These are phyloP conservation scores for Aplysina aerophoba DNA, from an alignment of 37 sponge, comb jelly and placozoan genomes.

Conservation along the genomic window DNA sequence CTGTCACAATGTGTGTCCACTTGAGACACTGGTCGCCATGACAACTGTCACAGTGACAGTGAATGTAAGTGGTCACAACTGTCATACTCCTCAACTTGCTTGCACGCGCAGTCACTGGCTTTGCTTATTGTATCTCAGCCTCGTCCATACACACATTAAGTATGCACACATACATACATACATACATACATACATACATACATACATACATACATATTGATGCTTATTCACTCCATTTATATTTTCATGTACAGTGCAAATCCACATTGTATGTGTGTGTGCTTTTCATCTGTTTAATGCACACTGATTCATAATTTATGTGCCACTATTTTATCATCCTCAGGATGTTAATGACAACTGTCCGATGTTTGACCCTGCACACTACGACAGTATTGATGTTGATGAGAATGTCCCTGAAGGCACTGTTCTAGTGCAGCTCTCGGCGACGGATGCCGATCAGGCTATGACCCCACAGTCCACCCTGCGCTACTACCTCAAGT, in stretches of 20 bases:
- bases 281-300: no score
- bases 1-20: slow-evolving; percentile 15
- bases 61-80: background rate
- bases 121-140: background rate
- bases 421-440: background rate
- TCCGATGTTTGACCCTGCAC: slow-evolving; percentile 9
- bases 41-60: background rate
- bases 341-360: slow-evolving; percentile 21
- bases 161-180: background rate
- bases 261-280: no score
- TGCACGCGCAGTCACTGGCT: no score
- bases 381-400: slow-evolving; percentile 11
- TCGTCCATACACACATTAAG: background rate
- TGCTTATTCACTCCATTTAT: background rate
- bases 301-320: no score
- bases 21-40: background rate
- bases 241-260: background rate
- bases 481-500: slow-evolving; percentile 1
- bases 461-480: slow-evolving; percentile 15
- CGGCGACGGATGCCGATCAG: slow-evolving; percentile 7
- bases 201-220: background rate
- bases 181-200: slow-evolving; percentile 4
- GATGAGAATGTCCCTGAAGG: slow-evolving; percentile 10
- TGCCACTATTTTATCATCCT: background rate
- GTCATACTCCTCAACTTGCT: background rate